Evolutionary conservation across 2,113 vertebrate genomes (phyloP).

Genomic region (Rhineura floridana): DNA sequence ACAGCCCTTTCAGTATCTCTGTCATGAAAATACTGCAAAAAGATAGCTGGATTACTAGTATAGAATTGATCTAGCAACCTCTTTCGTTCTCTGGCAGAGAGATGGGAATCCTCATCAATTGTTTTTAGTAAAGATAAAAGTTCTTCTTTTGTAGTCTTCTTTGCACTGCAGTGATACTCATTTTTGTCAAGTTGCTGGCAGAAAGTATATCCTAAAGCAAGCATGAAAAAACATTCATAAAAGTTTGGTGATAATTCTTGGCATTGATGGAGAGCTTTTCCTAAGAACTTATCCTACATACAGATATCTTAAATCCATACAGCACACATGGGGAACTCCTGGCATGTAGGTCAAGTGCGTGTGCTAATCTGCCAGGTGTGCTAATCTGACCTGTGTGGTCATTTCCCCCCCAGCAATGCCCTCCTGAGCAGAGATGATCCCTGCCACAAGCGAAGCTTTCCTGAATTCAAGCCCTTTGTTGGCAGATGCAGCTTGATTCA

Average conservation of each 20-base stretch:
- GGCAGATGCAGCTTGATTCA: too few species aligned
- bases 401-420: too few species aligned
- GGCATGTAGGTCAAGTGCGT: too few species aligned
- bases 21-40: conserved; percentile 92
- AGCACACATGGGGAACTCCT: too few species aligned
- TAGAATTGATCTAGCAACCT: conserved; percentile 90
- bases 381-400: too few species aligned
- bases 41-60: conserved; percentile 90
- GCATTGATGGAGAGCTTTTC: not conserved
- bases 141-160: conserved; percentile 89
- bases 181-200: conserved; percentile 82
- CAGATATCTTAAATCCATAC: not conserved
- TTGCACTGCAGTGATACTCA: conserved; percentile 76
- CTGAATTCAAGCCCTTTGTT: too few species aligned
- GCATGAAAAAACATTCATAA: conserved; percentile 10
- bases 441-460: too few species aligned
- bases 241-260: not conserved
- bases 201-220: conserved; percentile 82
- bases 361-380: too few species aligned
- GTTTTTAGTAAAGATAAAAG: conserved; percentile 84
- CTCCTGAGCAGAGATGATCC: too few species aligned
- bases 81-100: conserved; percentile 89
- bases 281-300: not conserved
- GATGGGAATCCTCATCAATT: conserved; percentile 87
- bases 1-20: conserved; percentile 79